Conservation (phyloP, 2,888 invertebrate genomes). For the Hofmannophila pseudospretella region DNA sequence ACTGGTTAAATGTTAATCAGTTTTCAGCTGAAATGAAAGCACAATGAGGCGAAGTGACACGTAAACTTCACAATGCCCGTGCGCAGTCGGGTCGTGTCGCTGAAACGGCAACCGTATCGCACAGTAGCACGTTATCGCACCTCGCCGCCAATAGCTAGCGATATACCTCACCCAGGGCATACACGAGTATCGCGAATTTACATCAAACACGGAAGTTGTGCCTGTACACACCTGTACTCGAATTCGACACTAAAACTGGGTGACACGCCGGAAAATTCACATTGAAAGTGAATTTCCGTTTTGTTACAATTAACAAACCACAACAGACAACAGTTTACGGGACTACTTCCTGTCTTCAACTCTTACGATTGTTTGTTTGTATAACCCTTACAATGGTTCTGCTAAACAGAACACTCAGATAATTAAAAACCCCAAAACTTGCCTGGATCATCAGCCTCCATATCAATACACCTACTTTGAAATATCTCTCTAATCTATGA, state of each 20-base stretch:
- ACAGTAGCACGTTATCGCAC: conserved; percentile 60
- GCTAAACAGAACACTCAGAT: too few species aligned
- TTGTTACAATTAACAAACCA: neutral
- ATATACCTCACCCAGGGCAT: conserved; percentile 21
- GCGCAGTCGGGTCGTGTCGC: conserved; percentile 55
- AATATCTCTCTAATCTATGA: too few species aligned
- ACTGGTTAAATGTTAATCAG: neutral
- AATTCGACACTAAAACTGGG: conserved; percentile 1
- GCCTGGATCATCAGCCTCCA: too few species aligned
- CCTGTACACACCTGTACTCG: conserved; percentile 29
- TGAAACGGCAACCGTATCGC: conserved; percentile 55
- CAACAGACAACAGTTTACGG: neutral
- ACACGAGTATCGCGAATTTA: conserved; percentile 56
- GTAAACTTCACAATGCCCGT: conserved; percentile 54
- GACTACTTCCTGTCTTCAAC: neutral
- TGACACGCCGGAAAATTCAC: neutral
- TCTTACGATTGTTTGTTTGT: neutral
- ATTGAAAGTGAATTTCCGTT: too few species aligned
- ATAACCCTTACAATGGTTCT: too few species aligned
- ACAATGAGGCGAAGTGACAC: conserved; percentile 51
- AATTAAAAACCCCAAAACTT: too few species aligned
- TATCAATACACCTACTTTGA: too few species aligned
- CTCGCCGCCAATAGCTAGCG: conserved; percentile 36
- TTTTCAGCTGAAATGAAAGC: conserved; percentile 20
- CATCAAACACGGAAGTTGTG: conserved; percentile 64